Percentiles rank a stretch among this genome's conserved stretches.
These are phyloP conservation scores for Limnephilus marmoratus DNA, from an alignment of 2,888 invertebrate species.

Conservation along the genomic window DNA sequence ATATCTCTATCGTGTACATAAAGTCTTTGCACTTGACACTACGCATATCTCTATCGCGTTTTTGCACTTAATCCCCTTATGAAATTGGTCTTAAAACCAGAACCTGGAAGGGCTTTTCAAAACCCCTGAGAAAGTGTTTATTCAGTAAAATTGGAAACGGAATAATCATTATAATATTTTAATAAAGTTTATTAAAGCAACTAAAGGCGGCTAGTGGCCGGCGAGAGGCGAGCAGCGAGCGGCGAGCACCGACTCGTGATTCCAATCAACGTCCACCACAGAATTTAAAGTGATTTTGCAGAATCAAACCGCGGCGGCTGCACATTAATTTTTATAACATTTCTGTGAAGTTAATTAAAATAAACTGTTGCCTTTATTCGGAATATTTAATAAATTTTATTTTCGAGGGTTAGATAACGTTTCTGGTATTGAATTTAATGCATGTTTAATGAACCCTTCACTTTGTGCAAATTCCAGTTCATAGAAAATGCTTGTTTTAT, in stretches of 20 bases:
- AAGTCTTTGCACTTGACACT: too few relatives aligned
- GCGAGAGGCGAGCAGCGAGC: not conserved
- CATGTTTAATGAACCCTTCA: too few relatives aligned
- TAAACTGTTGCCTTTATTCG: too few relatives aligned
- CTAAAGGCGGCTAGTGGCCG: not conserved
- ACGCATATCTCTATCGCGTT: too few relatives aligned
- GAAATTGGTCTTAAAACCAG: not conserved
- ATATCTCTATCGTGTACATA: too few relatives aligned
- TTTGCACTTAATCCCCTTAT: not conserved
- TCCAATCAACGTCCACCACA: slow-evolving; percentile 26
- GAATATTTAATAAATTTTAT: not conserved
- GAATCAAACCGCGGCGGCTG: not conserved
- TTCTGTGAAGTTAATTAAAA: too few relatives aligned
- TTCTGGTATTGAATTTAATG: too few relatives aligned
- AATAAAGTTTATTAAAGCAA: slow-evolving; percentile 28
- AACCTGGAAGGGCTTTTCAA: not conserved
- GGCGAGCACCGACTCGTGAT: not conserved
- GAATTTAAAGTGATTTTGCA: slow-evolving; percentile 43
- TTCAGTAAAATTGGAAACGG: slow-evolving; percentile 35
- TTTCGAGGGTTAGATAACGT: not conserved
- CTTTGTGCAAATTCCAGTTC: too few relatives aligned
- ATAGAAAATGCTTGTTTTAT: too few relatives aligned
- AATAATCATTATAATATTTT: slow-evolving; percentile 29
- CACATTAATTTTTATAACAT: not conserved
- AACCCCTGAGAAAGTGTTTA: not conserved